These are phyloP conservation scores for Anthophora plumipes DNA, from an alignment of 2,888 invertebrate genomes.

Conservation along the genomic window DNA sequence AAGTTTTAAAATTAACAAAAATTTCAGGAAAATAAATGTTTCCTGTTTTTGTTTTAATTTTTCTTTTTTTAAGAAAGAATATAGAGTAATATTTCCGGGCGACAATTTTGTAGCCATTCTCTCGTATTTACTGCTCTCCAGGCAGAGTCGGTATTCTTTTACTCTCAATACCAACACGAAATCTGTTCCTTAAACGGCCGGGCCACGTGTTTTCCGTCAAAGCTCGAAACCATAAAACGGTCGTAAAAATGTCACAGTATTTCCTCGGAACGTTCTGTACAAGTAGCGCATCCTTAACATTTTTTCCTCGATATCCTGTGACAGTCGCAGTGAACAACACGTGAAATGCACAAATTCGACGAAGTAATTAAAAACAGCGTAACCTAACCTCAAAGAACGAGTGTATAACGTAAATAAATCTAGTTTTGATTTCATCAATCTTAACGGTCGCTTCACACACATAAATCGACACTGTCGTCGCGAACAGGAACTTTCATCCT, in stretches of 20 bases:
- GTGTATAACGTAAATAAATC: too few species aligned
- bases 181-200: conserved; percentile 5
- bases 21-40: not conserved
- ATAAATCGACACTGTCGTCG: conserved; percentile 29
- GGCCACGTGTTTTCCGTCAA: conserved; percentile 20
- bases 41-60: not conserved
- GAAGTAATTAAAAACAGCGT: not conserved
- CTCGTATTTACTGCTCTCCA: not conserved
- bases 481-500: conserved; percentile 17
- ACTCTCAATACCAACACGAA: not conserved
- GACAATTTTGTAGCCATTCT: not conserved
- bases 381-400: too few species aligned
- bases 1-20: not conserved
- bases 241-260: conserved; percentile 1
- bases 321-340: too few species aligned
- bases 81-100: too few species aligned
- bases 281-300: not conserved
- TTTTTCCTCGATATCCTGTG: too few species aligned
- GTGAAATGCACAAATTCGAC: too few species aligned
- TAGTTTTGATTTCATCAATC: conserved; percentile 27
- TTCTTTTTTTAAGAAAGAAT: not conserved
- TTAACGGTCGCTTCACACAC: not conserved
- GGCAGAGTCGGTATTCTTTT: not conserved
- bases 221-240: conserved; percentile 4
- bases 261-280: not conserved